A percentile compares a stretch with the other conserved stretches of the same genome.
These are phyloP conservation scores for Altica lythri DNA, from an alignment of 2,888 invertebrate genomes.

Conservation along the genomic window DNA sequence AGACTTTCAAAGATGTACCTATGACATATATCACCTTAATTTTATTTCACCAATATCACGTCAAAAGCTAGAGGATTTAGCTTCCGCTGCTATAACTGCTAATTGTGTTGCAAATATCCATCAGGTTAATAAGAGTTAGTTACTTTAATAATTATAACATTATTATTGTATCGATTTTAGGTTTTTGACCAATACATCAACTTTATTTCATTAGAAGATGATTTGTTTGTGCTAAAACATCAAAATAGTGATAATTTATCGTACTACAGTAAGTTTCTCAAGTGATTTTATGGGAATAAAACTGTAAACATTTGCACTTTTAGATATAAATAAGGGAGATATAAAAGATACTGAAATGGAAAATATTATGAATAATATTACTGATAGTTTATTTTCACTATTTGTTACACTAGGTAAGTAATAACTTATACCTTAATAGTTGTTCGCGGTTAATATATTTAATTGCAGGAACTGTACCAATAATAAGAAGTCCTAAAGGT, in stretches of 20 bases:
- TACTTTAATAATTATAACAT: too few relatives aligned
- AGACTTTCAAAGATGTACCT: slow-evolving; percentile 84
- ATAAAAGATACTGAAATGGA: slow-evolving; percentile 97
- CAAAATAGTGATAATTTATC: slow-evolving; percentile 90
- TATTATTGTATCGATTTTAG: slow-evolving; percentile 57
- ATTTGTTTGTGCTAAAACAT: slow-evolving; percentile 92
- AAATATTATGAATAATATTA: slow-evolving; percentile 88
- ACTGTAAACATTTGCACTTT: slow-evolving; percentile 45
- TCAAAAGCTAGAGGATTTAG: slow-evolving; percentile 93
- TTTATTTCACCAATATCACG: slow-evolving; percentile 94
- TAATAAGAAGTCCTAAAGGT: slow-evolving; percentile 89
- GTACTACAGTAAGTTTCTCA: slow-evolving; percentile 76
- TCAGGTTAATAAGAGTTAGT: too few relatives aligned
- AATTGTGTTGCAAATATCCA: slow-evolving; percentile 91
- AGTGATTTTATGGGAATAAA: neutral
- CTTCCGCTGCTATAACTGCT: slow-evolving; percentile 87
- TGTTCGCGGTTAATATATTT: too few relatives aligned
- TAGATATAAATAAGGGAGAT: slow-evolving; percentile 91
- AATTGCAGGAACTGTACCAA: slow-evolving; percentile 75
- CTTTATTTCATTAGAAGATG: slow-evolving; percentile 97
- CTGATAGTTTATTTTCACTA: slow-evolving; percentile 95
- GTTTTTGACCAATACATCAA: slow-evolving; percentile 98
- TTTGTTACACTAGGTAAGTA: slow-evolving; percentile 90
- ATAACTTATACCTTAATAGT: neutral
- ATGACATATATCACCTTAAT: slow-evolving; percentile 95